Conservation (phyloP, 2,113 vertebrate genomes). For the Clupea harengus region DNA sequence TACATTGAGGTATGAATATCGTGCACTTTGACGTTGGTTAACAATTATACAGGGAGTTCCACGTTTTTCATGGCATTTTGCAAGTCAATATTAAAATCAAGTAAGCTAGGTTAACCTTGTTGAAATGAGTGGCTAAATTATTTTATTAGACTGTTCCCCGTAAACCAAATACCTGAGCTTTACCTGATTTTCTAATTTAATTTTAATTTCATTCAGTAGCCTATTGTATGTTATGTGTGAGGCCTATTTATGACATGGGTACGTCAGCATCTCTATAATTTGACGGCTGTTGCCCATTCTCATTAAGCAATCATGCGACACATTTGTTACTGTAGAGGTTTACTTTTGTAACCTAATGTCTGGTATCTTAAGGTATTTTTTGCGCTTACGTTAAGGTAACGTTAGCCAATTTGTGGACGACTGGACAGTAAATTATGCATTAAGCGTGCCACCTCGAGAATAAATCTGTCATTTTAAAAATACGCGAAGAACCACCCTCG, state of each 20-base stretch:
- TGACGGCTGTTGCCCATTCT: conserved; percentile 6
- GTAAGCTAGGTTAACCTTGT: background rate
- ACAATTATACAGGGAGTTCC: background rate
- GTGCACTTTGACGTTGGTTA: background rate
- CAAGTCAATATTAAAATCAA: background rate
- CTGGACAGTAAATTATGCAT: background rate
- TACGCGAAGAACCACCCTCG: background rate
- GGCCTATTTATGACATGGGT: conserved; percentile 6
- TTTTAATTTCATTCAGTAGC: background rate
- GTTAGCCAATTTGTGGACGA: background rate
- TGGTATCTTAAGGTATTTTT: background rate
- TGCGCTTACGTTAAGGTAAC: background rate
- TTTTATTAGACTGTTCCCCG: background rate
- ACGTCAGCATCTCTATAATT: conserved; percentile 18
- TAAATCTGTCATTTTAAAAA: conserved; percentile 6
- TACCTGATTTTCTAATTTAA: background rate
- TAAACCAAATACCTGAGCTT: too few species aligned
- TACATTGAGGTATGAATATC: conserved; percentile 80
- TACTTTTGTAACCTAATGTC: background rate
- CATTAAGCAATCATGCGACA: background rate
- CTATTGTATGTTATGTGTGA: background rate
- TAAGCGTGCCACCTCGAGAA: background rate
- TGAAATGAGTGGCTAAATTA: background rate
- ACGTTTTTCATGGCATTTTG: background rate
- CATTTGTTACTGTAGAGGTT: background rate